A percentile compares a stretch with the other conserved stretches of the same genome.
Evolutionary conservation across 2,888 invertebrate genomes (phyloP).

Genomic region (Nebria brevicollis): DNA sequence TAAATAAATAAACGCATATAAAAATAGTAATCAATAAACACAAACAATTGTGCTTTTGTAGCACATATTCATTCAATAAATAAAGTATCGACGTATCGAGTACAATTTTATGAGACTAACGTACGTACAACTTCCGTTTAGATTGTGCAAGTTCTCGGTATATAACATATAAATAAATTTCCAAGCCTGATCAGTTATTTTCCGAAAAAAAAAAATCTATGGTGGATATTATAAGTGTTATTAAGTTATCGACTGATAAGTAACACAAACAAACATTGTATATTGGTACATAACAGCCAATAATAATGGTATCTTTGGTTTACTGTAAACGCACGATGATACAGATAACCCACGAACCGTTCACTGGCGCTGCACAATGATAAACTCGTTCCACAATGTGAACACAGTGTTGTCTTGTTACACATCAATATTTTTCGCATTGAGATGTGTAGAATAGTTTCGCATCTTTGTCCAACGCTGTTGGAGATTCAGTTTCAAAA

Average conservation of each 20-base stretch:
- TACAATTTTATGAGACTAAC: not conserved
- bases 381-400: conserved; percentile 27
- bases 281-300: not conserved
- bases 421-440: conserved; percentile 7
- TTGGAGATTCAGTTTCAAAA: conserved; percentile 10
- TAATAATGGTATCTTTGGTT: not conserved
- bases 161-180: not conserved
- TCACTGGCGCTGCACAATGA: conserved; percentile 15
- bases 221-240: conserved; percentile 8
- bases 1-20: not conserved
- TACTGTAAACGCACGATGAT: conserved; percentile 22
- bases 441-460: conserved; percentile 4
- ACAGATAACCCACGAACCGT: conserved; percentile 23
- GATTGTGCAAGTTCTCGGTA: conserved; percentile 18
- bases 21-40: not conserved
- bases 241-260: conserved; percentile 18
- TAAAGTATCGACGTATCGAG: conserved; percentile 1
- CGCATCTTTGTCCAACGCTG: not conserved
- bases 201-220: not conserved
- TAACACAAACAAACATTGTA: conserved; percentile 18
- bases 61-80: not conserved
- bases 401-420: conserved; percentile 18
- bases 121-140: conserved; percentile 16
- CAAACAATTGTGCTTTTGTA: not conserved
- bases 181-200: not conserved